Evolutionary conservation across 2,113 vertebrate genomes (phyloP).

Genomic region (Gobio gobio): DNA sequence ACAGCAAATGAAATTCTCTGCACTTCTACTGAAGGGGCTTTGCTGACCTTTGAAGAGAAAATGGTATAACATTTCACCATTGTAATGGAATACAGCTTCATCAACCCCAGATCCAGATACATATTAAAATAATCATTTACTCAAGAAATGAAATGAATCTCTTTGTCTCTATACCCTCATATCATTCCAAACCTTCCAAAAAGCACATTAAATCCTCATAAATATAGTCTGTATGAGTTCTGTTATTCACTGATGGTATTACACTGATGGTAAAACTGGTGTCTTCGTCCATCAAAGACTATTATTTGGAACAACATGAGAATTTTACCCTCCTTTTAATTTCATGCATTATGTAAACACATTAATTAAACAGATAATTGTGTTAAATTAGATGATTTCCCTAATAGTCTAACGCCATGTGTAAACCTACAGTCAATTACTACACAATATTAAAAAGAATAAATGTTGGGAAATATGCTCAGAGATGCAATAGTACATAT

Average conservation of each 20-base stretch:
- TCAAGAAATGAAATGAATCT: not conserved
- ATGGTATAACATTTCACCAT: not conserved
- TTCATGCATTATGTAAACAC: not conserved
- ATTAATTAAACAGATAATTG: not conserved
- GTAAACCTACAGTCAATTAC: not conserved
- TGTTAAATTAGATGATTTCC: not conserved
- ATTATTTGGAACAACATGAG: too few species aligned
- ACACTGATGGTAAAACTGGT: too few species aligned
- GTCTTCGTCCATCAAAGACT: too few species aligned
- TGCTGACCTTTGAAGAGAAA: slow-evolving; percentile 32
- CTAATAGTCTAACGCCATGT: not conserved
- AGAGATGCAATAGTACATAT: slow-evolving; percentile 14
- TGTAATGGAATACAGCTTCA: not conserved
- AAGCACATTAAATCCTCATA: too few species aligned
- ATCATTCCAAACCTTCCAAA: not conserved
- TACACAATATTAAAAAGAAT: not conserved
- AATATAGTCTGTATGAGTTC: too few species aligned
- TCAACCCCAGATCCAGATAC: not conserved
- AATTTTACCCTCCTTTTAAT: not conserved
- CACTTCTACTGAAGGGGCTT: slow-evolving; percentile 15
- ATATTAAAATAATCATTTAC: not conserved
- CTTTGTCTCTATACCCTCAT: not conserved
- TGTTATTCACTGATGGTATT: too few species aligned
- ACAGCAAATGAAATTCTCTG: slow-evolving; percentile 26
- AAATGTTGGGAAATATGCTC: not conserved